Percentiles rank a stretch among this genome's conserved stretches.
Conservation (phyloP, 2,797 vertebrate genomes). For the Centroberyx gerrardi region DNA sequence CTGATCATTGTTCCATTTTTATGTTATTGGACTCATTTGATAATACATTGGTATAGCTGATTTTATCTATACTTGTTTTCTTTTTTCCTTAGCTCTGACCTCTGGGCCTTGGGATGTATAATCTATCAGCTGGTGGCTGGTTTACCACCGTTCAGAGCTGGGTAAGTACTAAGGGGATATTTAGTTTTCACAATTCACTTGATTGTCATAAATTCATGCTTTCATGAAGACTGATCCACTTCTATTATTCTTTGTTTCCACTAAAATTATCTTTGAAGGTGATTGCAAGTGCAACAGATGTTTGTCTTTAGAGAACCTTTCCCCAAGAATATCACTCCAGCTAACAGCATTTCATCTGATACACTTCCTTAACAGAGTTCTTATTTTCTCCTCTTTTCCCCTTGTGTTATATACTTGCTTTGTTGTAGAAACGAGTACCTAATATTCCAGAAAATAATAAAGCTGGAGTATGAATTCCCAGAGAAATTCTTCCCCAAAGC, state of each 20-base stretch:
- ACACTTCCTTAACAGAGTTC: not conserved
- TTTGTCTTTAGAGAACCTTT: not conserved
- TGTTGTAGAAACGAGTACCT: slow-evolving; percentile 95
- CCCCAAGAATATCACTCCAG: not conserved
- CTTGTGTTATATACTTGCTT: slow-evolving; percentile 1
- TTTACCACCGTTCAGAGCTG: slow-evolving; percentile 98
- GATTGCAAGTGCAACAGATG: not conserved
- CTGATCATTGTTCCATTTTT: slow-evolving; percentile 6
- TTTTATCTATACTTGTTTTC: not conserved
- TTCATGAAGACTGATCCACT: not conserved
- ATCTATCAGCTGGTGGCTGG: slow-evolving; percentile 99
- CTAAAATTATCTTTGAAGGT: not conserved
- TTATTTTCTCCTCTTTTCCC: slow-evolving; percentile 3
- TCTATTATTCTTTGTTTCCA: not conserved
- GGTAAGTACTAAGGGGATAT: slow-evolving; percentile 85
- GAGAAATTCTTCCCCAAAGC: slow-evolving; percentile 99
- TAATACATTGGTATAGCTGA: not conserved
- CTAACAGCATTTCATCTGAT: slow-evolving; percentile 5
- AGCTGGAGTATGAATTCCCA: slow-evolving; percentile 98
- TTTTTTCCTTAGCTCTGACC: slow-evolving; percentile 91
- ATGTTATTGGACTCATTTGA: not conserved
- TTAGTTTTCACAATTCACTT: slow-evolving; percentile 2
- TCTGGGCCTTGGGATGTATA: slow-evolving; percentile 99
- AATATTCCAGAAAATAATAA: slow-evolving; percentile 99
- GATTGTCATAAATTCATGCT: slow-evolving; percentile 7